These are phyloP conservation scores for Nymphalis io DNA, from an alignment of 1,140 invertebrate genomes.

Conservation along the genomic window DNA sequence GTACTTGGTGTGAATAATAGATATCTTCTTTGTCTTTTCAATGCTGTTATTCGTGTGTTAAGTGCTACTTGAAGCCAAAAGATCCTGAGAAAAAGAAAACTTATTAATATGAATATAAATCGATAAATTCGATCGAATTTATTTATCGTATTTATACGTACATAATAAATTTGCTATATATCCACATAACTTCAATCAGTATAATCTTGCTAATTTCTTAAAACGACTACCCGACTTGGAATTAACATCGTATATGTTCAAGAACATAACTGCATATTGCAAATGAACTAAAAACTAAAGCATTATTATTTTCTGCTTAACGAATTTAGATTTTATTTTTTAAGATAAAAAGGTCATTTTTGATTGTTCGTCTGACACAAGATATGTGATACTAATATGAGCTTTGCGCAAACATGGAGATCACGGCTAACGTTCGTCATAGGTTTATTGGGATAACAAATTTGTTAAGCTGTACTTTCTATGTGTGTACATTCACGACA, in stretches of 20 bases:
- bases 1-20: constrained; percentile 67
- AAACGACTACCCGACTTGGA: constrained; percentile 45
- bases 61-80: constrained; percentile 30
- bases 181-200: constrained; percentile 43
- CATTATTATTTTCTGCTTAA: constrained; percentile 19
- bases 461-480: constrained; percentile 41
- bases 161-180: constrained; percentile 39
- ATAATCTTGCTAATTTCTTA: constrained; percentile 22
- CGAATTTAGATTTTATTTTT: constrained; percentile 22
- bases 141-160: constrained; percentile 44
- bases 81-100: constrained; percentile 34
- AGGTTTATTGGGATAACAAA: constrained; percentile 49
- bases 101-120: background rate
- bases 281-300: constrained; percentile 26
- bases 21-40: constrained; percentile 58
- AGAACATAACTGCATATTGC: constrained; percentile 37
- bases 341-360: constrained; percentile 28
- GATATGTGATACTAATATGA: constrained; percentile 19
- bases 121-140: no score
- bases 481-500: constrained; percentile 2
- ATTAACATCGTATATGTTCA: constrained; percentile 49
- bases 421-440: constrained; percentile 44
- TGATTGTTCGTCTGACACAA: background rate
- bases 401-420: constrained; percentile 42
- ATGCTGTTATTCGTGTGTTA: constrained; percentile 25